These are phyloP conservation scores for Micronycteris hirsuta DNA, from an alignment of 2,113 vertebrate genomes.

Conservation along the genomic window DNA sequence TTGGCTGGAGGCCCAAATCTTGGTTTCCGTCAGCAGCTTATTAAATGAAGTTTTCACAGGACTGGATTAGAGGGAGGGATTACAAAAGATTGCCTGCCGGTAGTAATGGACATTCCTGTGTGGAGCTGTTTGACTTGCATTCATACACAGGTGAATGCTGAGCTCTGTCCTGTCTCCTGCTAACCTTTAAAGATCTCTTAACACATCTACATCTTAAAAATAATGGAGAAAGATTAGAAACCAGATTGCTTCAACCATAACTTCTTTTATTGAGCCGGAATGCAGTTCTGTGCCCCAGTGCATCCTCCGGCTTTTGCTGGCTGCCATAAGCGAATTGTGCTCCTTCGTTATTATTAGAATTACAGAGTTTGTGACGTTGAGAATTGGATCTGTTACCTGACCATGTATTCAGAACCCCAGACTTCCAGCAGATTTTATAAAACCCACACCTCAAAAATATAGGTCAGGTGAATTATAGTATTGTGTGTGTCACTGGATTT, in stretches of 20 bases:
- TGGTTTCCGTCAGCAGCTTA: conserved; percentile 20
- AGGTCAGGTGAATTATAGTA: not conserved
- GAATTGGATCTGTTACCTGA: not conserved
- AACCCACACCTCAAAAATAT: not conserved
- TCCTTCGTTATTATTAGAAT: not conserved
- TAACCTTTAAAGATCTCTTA: not conserved
- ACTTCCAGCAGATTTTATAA: not conserved
- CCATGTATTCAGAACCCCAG: not conserved
- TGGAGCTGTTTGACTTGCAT: not conserved
- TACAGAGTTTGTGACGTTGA: not conserved
- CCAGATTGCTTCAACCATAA: not conserved
- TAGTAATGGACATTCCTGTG: conserved; percentile 36
- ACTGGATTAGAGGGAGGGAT: not conserved
- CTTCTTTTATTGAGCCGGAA: not conserved
- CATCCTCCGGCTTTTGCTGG: not conserved
- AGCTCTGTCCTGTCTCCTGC: not conserved
- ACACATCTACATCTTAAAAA: not conserved
- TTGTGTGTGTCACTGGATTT: not conserved
- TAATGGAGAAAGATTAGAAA: not conserved
- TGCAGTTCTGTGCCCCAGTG: not conserved
- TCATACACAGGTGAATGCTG: not conserved
- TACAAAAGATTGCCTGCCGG: not conserved
- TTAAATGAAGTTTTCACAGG: conserved; percentile 21
- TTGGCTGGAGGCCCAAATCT: conserved; percentile 16
- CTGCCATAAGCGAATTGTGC: not conserved